A percentile compares a stretch with the other conserved stretches of the same genome.
Evolutionary conservation across 1,140 invertebrate species (phyloP).

Genomic region (Antheraea pernyi): DNA sequence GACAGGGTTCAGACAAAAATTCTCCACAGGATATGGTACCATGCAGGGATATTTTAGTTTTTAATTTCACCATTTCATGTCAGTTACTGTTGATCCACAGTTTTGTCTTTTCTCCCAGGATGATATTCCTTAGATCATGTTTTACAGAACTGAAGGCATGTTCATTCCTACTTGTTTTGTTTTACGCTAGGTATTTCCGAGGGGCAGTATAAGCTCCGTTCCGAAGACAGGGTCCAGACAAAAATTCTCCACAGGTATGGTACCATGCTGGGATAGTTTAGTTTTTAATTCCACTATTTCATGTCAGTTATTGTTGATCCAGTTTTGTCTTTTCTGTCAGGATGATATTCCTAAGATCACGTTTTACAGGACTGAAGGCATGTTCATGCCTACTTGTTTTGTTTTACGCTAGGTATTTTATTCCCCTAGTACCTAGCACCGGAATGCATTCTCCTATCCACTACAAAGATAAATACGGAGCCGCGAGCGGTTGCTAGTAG

Average conservation of each 20-base stretch:
- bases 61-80: slow-evolving; percentile 19
- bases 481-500: no score
- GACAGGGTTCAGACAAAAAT: background rate
- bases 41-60: slow-evolving; percentile 12
- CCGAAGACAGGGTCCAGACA: background rate
- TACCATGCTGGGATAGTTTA: slow-evolving; percentile 6
- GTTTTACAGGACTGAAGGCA: slow-evolving; percentile 9
- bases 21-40: background rate
- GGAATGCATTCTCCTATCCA: no score
- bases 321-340: slow-evolving; percentile 15
- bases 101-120: slow-evolving; percentile 15
- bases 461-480: no score
- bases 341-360: slow-evolving; percentile 18
- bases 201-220: no score
- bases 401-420: no score
- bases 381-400: no score
- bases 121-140: slow-evolving; percentile 18
- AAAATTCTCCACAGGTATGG: no score
- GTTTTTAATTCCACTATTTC: slow-evolving; percentile 21
- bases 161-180: no score
- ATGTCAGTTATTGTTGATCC: slow-evolving; percentile 13
- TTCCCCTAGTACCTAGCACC: no score
- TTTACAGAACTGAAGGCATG: slow-evolving; percentile 6
- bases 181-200: no score
- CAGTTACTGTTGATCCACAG: slow-evolving; percentile 13